Evolutionary conservation across 2,888 invertebrate genomes (phyloP).

Genomic region (Leptinotarsa rubiginosa): DNA sequence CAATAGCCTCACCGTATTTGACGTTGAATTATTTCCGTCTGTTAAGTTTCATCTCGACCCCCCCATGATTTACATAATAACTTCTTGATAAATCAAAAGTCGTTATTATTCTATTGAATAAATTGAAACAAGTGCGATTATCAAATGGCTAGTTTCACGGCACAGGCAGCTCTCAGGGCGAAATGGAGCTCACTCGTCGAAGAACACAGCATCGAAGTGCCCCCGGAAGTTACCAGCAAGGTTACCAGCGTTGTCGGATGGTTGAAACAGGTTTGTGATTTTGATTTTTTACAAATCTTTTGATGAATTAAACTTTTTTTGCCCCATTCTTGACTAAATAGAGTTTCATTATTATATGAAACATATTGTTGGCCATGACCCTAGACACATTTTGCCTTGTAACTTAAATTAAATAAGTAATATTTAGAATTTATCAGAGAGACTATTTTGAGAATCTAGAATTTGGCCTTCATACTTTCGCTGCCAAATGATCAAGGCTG

Average conservation of each 20-base stretch:
- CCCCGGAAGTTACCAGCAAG: conserved; percentile 76
- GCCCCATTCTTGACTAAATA: too few relatives aligned
- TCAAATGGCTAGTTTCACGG: conserved; percentile 76
- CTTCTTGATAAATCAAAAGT: background rate
- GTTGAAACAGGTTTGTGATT: conserved; percentile 77
- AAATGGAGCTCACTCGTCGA: conserved; percentile 82
- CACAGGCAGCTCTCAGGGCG: conserved; percentile 77
- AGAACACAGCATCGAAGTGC: conserved; percentile 75
- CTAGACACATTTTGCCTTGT: background rate
- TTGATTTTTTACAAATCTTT: too few relatives aligned
- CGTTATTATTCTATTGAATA: conserved; percentile 21
- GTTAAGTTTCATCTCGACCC: background rate
- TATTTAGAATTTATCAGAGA: background rate
- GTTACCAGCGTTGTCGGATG: conserved; percentile 84
- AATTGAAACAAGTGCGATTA: background rate
- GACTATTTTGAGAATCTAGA: background rate
- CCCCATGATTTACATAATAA: conserved; percentile 21
- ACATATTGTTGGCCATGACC: too few relatives aligned
- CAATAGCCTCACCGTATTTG: background rate
- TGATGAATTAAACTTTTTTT: too few relatives aligned
- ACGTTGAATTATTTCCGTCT: background rate
- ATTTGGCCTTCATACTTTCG: background rate
- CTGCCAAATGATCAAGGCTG: background rate
- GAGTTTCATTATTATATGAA: too few relatives aligned
- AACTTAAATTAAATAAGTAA: background rate